Percentiles rank a stretch among this genome's conserved stretches.
phyloP scores from a whole-genome alignment of 2,797 vertebrate species.

The Carduelis carduelis region DNA sequence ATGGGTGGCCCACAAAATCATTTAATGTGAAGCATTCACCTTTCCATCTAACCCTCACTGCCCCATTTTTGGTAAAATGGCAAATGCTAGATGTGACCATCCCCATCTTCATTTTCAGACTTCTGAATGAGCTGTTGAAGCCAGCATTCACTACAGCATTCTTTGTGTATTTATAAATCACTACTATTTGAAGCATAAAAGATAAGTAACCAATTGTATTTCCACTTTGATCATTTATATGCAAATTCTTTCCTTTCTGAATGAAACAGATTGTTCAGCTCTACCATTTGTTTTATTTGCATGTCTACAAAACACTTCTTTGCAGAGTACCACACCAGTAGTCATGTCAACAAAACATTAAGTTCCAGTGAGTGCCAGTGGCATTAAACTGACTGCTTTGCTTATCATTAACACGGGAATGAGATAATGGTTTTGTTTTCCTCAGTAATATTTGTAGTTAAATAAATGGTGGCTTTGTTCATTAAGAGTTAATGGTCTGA shows the following conservation, averaged over 20 bases:
- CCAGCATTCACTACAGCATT: neutral
- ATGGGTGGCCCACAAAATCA: neutral
- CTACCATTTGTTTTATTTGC: neutral
- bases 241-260: neutral
- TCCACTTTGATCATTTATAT: neutral
- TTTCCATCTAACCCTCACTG: neutral
- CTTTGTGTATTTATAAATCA: neutral
- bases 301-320: neutral
- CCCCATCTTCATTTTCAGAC: neutral
- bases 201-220: neutral
- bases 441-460: neutral
- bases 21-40: neutral
- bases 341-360: neutral
- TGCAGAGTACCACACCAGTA: neutral
- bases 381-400: neutral
- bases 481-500: slow-evolving; percentile 1
- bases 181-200: neutral
- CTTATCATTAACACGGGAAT: neutral
- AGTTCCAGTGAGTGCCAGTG: neutral
- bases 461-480: neutral
- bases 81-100: neutral
- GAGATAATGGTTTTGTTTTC: neutral
- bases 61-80: neutral
- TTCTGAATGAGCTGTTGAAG: neutral
- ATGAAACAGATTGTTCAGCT: neutral